These are phyloP conservation scores for Agriopis marginaria DNA, from an alignment of 2,888 invertebrate genomes.

Conservation along the genomic window DNA sequence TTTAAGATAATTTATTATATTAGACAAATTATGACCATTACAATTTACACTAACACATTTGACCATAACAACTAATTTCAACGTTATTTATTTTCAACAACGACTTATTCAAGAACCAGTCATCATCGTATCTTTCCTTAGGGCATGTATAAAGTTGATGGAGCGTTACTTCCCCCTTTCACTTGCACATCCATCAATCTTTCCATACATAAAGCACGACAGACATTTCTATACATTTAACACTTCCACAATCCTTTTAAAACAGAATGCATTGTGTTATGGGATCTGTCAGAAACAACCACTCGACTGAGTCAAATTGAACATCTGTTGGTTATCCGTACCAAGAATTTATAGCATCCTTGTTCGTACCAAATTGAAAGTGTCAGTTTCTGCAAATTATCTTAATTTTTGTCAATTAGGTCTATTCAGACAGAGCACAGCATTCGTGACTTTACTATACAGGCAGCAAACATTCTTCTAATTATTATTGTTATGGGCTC, in stretches of 20 bases:
- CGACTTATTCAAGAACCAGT: constrained; percentile 38
- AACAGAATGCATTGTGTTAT: neutral
- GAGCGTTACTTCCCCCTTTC: constrained; percentile 48
- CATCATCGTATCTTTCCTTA: constrained; percentile 42
- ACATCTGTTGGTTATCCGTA: neutral
- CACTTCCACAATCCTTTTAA: constrained; percentile 17
- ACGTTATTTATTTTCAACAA: constrained; percentile 22
- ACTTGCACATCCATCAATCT: constrained; percentile 48
- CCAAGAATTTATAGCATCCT: too few species aligned
- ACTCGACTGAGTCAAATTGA: neutral
- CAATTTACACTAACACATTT: neutral
- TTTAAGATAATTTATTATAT: too few species aligned
- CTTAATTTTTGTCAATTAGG: constrained; percentile 4
- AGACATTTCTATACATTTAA: constrained; percentile 35
- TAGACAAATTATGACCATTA: neutral
- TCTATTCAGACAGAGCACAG: neutral
- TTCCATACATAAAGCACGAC: constrained; percentile 37
- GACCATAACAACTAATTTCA: constrained; percentile 14
- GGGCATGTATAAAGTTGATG: constrained; percentile 42
- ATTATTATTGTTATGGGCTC: too few species aligned
- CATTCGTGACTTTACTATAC: neutral
- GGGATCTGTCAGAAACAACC: neutral
- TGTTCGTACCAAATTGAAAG: neutral
- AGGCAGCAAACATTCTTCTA: too few species aligned
- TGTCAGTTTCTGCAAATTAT: constrained; percentile 1